Base-by-base conservation (phyloP, 2,113 vertebrate species). In the Anguilla rostrata region DNA sequence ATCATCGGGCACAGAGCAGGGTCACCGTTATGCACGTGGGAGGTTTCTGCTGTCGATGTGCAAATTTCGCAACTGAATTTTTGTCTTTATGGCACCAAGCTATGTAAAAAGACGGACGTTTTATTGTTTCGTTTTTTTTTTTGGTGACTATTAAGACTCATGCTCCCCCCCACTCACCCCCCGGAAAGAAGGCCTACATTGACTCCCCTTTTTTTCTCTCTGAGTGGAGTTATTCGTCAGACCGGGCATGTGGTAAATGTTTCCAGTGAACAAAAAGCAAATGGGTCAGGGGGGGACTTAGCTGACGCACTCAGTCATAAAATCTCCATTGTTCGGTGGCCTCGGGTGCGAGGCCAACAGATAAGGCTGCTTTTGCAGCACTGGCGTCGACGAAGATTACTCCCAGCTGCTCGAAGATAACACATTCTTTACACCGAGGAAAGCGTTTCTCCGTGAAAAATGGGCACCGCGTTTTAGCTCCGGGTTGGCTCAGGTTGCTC, bases 351-450 rank as follows among this genome's bases (percentile, higher is more conserved):
- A 57, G 78, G 26, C 39, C 79, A 39, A 20, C 26, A 20, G 40
- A 41, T 86, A 41, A 82, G 85, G 56, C 41, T 29, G 39, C 39
- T 1, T 66, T 71, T 71, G 39, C 75, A 39, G 46, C 29, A 18
- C 7, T 66, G 53, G 41, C 82, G 20, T 86, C 39, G 20, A 6
- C 1, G 78, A 41, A 2, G 43, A 78, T 20, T 56, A 53, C 80
- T 15, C 46, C 15, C 78, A 41, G 40, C 22, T 66, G 78, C 57
- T 41, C 12, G 49, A 56, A 11, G 66, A 84, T 43, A 84, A 71
- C 81, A 22, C 63, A 39, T n/a, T 46, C 49, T 75, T 88, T 89
- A 43, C 87, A 88, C 89, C 86, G 89, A 85, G 82, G n/a, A n/a
- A 75, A 29, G 6, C 9, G 81, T 82, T 82, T 82, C 46, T 40